Evolutionary conservation across 2,113 vertebrate species (phyloP).

Genomic region (Colossoma macropomum): DNA sequence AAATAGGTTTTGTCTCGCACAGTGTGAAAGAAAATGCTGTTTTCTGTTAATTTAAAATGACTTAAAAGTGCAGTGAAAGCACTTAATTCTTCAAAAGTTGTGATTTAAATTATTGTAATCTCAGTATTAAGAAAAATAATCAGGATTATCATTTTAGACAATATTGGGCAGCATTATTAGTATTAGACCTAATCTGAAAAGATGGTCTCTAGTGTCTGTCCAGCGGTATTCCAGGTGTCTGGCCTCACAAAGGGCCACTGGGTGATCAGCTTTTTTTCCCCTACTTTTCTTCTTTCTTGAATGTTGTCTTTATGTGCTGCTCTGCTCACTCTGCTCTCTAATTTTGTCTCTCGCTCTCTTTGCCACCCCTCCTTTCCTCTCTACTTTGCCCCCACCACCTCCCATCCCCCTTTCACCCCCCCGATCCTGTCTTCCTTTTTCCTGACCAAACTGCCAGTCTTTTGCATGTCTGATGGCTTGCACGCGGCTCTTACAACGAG

Average conservation of each 20-base stretch:
- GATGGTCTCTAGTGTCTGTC: not conserved
- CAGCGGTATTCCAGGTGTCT: too few relatives aligned
- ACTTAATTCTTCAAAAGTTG: too few relatives aligned
- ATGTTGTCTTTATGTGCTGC: slow-evolving; percentile 41
- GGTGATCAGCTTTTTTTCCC: not conserved
- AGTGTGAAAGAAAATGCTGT: too few relatives aligned
- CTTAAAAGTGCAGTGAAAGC: too few relatives aligned
- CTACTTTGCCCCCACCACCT: slow-evolving; percentile 69
- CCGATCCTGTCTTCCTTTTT: slow-evolving; percentile 60
- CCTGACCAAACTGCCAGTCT: slow-evolving; percentile 68
- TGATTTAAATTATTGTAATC: too few relatives aligned
- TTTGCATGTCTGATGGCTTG: slow-evolving; percentile 87
- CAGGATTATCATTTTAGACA: too few relatives aligned
- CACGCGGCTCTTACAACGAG: slow-evolving; percentile 76
- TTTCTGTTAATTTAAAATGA: too few relatives aligned
- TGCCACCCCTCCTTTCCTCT: slow-evolving; percentile 58
- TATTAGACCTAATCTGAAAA: not conserved
- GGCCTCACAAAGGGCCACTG: not conserved
- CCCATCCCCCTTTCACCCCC: slow-evolving; percentile 67
- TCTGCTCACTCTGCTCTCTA: slow-evolving; percentile 52
- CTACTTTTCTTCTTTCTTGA: slow-evolving; percentile 21
- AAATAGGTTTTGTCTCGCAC: too few relatives aligned
- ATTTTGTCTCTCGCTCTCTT: slow-evolving; percentile 53
- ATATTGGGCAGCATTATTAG: not conserved
- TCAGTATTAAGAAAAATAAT: too few relatives aligned